Evolutionary conservation across 2,888 invertebrate species (phyloP), one percentile per base, ranked within the genome.

Genomic region (Drosophila nr. perissopoda): DNA sequence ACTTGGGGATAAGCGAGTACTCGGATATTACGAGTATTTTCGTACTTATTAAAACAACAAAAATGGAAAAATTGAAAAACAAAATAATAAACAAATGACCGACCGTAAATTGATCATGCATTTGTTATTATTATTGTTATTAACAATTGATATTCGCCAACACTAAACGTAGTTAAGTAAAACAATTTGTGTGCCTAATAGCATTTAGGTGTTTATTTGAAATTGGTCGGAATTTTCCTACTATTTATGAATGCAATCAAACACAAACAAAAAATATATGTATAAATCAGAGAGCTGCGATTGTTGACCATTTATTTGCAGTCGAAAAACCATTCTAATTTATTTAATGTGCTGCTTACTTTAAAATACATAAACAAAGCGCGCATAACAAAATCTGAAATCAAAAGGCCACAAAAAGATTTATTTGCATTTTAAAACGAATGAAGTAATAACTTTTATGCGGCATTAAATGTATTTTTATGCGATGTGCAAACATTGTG

Each of bases 361-460:
- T 68, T 46, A 65, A 72, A 72, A 57, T 29, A 40, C 65, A 69
- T 65, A 65, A 76, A 76, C 63, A 76, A 54, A 38, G 38, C 31
- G 56, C n/a, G 33, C 49, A 11, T 42, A 60, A 71, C 51, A 63
- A 63, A 51, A 57, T 42, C 59, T 42, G 51, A 49, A 67, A 68
- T 68, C 59, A 79, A 79, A 75, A 72, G 81, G 66, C 76, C 67
- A 71, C 81, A 76, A 76, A 85, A 68, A 81, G 72, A 69, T 79
- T 74, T 88, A 88, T 84, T 88, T 85, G 81, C 88, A 88, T 84
- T 84, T 88, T 62, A 71, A 88, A 85, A 88, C 73, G 85, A 85
- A 84, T 85, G 85, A 84, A 84, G 88, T 88, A 84, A 84, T 84
- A 84, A 84, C 88, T 84, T 84, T 84, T 88, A 84, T 84, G 85